These are phyloP conservation scores for Phylloscopus trochiloides DNA, from an alignment of 2,113 vertebrate genomes.

Conservation along the genomic window DNA sequence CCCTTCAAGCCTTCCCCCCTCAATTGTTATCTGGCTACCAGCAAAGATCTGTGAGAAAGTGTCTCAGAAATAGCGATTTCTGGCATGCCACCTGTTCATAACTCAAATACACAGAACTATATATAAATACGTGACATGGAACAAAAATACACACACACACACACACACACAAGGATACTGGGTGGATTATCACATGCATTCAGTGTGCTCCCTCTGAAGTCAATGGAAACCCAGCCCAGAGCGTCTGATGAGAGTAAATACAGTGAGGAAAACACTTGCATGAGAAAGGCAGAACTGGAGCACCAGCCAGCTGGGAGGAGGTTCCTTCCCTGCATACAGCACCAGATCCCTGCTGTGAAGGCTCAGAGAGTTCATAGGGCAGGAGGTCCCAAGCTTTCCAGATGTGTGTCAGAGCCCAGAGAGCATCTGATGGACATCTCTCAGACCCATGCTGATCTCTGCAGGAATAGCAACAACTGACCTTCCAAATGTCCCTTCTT, in stretches of 20 bases:
- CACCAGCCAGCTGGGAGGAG: background rate
- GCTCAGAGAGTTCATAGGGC: background rate
- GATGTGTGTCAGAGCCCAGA: constrained; percentile 21
- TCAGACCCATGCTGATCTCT: constrained; percentile 22
- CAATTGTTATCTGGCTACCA: constrained; percentile 26
- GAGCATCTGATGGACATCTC: constrained; percentile 31
- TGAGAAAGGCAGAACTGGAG: background rate
- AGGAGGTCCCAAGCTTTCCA: constrained; percentile 28
- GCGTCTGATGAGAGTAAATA: constrained; percentile 1
- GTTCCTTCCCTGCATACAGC: background rate
- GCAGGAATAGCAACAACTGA: constrained; percentile 26
- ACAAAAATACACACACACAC: constrained; percentile 41
- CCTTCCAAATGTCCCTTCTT: constrained; percentile 40
- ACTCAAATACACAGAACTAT: constrained; percentile 48
- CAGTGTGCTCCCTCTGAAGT: background rate
- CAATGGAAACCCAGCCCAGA: constrained; percentile 23
- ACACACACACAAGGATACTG: constrained; percentile 5
- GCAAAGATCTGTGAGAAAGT: constrained; percentile 19
- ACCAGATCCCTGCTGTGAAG: background rate
- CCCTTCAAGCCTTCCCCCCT: constrained; percentile 9
- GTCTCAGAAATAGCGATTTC: constrained; percentile 37
- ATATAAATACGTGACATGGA: constrained; percentile 54
- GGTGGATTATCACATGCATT: constrained; percentile 31
- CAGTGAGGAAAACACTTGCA: background rate
- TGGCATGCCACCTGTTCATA: constrained; percentile 51